Base-by-base conservation (phyloP, 2,888 invertebrate species). In the Empis stercorea region DNA sequence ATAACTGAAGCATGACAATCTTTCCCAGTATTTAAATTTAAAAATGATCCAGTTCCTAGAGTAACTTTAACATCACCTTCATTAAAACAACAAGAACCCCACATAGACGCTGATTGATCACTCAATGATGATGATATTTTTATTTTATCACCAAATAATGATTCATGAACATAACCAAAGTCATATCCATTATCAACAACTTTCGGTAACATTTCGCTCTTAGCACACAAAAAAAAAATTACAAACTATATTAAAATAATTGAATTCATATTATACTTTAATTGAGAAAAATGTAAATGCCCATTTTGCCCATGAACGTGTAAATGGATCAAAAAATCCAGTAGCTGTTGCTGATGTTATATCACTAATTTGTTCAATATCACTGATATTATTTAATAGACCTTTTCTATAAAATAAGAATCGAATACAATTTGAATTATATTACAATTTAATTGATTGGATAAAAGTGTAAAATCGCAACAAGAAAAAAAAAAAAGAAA, bases 241-340 rank as follows among this genome's bases (percentile, higher is more conserved):
- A n/a, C n/a, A n/a, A n/a, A n/a, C n/a, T 20, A 20, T 20, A 20
- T 20, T 4, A 20, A 20, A 20, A 3, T 20, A 20, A 3, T 37
- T 15, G n/a, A n/a, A n/a, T n/a, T n/a, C n/a, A n/a, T n/a, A n/a
- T n/a, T n/a, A n/a, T 44, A 54, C 52, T 42, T 50, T 46, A 14
- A 51, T 52, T 11, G 47, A 51, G 38, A 49, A 51, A 10, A 49
- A 13, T 37, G 34, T 38, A 39, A 49, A 45, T 37, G 48, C 46
- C 47, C 46, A 52, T 30, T 37, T 43, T 0, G 88, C 86, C 93
- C 95, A 97, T 52, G 79, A 72, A 72, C 88, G 75, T 51, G 83
- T 80, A 65, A 91, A 97, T 0, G 95, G 94, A 67, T 97, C 96
- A 65, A 78, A 97, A 58, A 97, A 76, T 2, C 93, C 96, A 0